These are phyloP conservation scores for Thryonomys swinderianus DNA, from an alignment of 2,113 vertebrate species.

Conservation along the genomic window DNA sequence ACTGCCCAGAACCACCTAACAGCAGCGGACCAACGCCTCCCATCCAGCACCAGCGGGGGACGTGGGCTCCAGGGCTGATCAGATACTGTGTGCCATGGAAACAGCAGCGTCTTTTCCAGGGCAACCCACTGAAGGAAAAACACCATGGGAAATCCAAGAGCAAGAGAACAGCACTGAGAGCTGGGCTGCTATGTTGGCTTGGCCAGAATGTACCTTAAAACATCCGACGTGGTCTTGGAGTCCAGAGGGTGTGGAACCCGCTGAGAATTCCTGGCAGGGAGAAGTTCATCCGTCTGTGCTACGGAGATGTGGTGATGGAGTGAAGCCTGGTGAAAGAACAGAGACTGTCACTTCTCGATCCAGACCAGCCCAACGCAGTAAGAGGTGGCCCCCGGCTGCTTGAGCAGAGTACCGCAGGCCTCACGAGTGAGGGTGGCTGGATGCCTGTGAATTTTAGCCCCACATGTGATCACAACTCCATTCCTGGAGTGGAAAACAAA, in stretches of 20 bases:
- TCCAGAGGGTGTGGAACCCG: conserved; percentile 96
- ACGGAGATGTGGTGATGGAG: conserved; percentile 98
- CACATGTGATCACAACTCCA: background rate
- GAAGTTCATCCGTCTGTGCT: conserved; percentile 94
- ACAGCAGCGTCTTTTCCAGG: background rate
- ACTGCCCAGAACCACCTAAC: accelerated
- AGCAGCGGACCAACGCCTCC: background rate
- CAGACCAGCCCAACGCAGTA: background rate
- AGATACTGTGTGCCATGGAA: background rate
- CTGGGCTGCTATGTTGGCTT: background rate
- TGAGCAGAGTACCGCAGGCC: background rate
- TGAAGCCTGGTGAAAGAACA: conserved; percentile 89
- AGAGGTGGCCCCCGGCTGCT: accelerated
- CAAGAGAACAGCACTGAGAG: background rate
- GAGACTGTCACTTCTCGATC: background rate
- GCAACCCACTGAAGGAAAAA: background rate
- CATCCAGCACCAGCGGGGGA: accelerated
- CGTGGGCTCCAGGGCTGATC: background rate
- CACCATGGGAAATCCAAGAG: background rate
- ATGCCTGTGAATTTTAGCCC: background rate
- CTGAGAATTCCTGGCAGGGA: conserved; percentile 93
- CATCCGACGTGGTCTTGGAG: conserved; percentile 99
- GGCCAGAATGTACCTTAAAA: conserved; percentile 92
- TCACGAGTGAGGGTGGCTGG: background rate
- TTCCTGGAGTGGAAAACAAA: background rate